A percentile compares a stretch with the other conserved stretches of the same genome.
These are phyloP conservation scores for Pachycephala philippinensis DNA, from an alignment of 2,113 vertebrate species.

Conservation along the genomic window DNA sequence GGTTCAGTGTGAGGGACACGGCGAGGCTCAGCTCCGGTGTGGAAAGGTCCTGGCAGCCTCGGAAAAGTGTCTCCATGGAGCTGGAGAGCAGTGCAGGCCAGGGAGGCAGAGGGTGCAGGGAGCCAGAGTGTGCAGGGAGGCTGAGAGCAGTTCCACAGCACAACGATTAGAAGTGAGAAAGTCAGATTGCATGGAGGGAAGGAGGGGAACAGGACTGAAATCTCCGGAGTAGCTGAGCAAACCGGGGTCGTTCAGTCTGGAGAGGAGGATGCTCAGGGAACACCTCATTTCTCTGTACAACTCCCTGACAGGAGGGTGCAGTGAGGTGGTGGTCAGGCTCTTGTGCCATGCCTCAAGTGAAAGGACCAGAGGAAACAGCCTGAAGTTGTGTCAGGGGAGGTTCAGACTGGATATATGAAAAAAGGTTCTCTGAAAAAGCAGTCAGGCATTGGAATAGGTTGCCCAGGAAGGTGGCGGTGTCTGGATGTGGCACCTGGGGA, in stretches of 20 bases:
- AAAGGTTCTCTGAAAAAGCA: accelerated
- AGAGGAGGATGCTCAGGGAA: neutral
- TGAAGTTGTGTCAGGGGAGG: neutral
- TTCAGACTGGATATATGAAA: neutral
- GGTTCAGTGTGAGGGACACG: neutral
- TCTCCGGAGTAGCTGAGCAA: neutral
- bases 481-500: neutral
- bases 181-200: neutral
- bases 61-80: neutral
- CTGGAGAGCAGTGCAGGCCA: neutral
- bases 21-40: neutral
- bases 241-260: neutral
- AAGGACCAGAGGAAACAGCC: neutral
- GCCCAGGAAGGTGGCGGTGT: neutral
- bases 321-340: neutral
- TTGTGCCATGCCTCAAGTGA: neutral
- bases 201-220: neutral
- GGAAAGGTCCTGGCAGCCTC: neutral
- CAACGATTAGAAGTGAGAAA: neutral
- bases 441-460: neutral
- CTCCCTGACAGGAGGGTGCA: neutral
- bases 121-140: neutral
- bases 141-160: too few relatives aligned
- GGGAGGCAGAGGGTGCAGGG: neutral
- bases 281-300: neutral